Percentiles rank a stretch among this genome's conserved stretches.
Conservation (phyloP, 2,113 vertebrate species). For the Salvelinus fontinalis region DNA sequence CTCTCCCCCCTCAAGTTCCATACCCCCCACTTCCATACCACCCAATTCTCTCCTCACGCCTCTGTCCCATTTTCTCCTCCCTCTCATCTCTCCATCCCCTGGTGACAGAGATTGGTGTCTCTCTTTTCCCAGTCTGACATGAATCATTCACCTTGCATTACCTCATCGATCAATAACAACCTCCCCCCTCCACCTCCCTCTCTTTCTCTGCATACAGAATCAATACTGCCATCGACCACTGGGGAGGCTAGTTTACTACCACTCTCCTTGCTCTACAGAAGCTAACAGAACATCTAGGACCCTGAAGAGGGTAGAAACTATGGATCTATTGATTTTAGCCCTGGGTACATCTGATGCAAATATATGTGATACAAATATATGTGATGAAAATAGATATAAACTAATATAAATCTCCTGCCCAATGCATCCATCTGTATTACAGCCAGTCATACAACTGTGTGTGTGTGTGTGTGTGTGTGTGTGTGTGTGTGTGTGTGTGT, state of each 20-base stretch:
- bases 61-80: background rate
- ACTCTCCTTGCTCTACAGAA: background rate
- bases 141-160: slow-evolving; percentile 58
- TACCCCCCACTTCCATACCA: no score
- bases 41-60: background rate
- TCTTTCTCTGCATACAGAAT: slow-evolving; percentile 38
- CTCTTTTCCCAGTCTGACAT: slow-evolving; percentile 23
- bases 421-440: no score
- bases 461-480: no score
- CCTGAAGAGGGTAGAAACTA: no score
- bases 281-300: slow-evolving; percentile 4
- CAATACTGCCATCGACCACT: slow-evolving; percentile 40
- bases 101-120: background rate
- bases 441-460: no score
- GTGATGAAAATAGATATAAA: no score
- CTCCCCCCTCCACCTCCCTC: slow-evolving; percentile 20
- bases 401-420: no score
- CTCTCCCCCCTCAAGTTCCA: background rate
- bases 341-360: background rate
- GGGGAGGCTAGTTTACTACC: slow-evolving; percentile 29
- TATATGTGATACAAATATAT: no score
- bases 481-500: no score
- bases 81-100: background rate
- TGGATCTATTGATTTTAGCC: no score
- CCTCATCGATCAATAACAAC: slow-evolving; percentile 62